These are phyloP conservation scores for Saguinus imperator DNA, from an alignment of 2,113 vertebrate species.

Conservation along the genomic window DNA sequence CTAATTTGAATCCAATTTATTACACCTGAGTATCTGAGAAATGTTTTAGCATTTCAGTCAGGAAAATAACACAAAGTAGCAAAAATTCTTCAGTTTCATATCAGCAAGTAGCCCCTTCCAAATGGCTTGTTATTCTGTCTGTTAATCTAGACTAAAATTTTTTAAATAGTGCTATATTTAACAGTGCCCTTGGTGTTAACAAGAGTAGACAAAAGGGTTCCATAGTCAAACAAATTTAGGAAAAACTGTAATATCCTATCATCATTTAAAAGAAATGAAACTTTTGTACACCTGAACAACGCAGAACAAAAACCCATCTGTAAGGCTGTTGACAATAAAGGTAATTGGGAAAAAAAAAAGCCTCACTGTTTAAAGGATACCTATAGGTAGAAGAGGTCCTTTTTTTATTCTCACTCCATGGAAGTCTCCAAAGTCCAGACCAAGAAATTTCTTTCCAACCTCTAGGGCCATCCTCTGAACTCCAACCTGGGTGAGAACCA, in stretches of 20 bases:
- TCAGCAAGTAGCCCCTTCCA: background rate
- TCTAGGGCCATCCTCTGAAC: background rate
- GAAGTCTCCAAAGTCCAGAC: background rate
- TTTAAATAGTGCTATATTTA: background rate
- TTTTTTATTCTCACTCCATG: background rate
- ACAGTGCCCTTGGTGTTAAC: background rate
- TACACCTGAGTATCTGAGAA: slow-evolving; percentile 23
- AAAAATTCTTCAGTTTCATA: background rate
- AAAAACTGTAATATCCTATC: background rate
- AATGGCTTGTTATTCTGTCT: background rate
- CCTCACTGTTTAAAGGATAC: background rate
- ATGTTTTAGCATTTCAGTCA: slow-evolving; percentile 31
- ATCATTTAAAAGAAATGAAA: slow-evolving; percentile 25
- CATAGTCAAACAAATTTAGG: background rate
- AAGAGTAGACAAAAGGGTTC: background rate
- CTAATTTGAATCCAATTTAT: slow-evolving; percentile 26
- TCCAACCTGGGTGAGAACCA: background rate
- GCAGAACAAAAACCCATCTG: background rate
- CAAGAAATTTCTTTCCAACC: background rate
- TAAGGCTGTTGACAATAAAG: background rate
- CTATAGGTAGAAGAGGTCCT: background rate
- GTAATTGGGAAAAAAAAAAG: background rate
- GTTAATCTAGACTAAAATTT: background rate
- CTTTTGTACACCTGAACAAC: background rate
- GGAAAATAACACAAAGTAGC: slow-evolving; percentile 1